Evolutionary conservation across 2,113 vertebrate genomes (phyloP), one percentile per base, ranked within the genome.

Genomic region (Danio rerio): DNA sequence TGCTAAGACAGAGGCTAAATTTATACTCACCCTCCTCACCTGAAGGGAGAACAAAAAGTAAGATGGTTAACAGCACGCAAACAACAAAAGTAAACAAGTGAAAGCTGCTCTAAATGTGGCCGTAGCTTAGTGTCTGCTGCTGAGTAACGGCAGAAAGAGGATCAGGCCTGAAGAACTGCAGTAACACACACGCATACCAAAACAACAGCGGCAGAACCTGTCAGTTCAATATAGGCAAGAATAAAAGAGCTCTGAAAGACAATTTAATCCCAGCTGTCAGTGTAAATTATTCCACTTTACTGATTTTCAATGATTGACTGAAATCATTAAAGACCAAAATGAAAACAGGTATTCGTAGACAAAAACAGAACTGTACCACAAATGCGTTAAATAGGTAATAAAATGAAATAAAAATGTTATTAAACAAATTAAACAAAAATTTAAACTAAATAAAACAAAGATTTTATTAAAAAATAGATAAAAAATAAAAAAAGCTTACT

Each of bases 221-320:
- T 81, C 70, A 63, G 42, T 59, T 74, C 70, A 81, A 18, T 78
- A 16, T 74, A 61, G 78, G 7, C 13, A 83, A 79, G 86, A 92
- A 85, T 79, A 78, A 85, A 87, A 93, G 87, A 75, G 55, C 83
- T 47, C 83, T 68, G 92, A 91, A 92, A 88, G 83, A 80, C 86
- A 53, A 56, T 85, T 75, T 73, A 89, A 83, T 65, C 87, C 6
- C 61, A 89, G 13, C 75, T 77, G 92, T 92, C 85, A 89, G 84
- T 49, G 40, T 70, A 50, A 86, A 74, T 84, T 88, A 84, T 43
- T 91, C 84, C 49, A 89, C 87, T 90, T 58, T 87, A 85, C 20
- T 76, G 43, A 50, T 50, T 18, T 31, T 61, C 6, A 61, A 61
- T 47, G 73, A 18, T 45, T 59, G 20, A 59, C 11, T 16, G 47